Evolutionary conservation across 2,888 invertebrate genomes (phyloP).

Genomic region (Philonicus albiceps): DNA sequence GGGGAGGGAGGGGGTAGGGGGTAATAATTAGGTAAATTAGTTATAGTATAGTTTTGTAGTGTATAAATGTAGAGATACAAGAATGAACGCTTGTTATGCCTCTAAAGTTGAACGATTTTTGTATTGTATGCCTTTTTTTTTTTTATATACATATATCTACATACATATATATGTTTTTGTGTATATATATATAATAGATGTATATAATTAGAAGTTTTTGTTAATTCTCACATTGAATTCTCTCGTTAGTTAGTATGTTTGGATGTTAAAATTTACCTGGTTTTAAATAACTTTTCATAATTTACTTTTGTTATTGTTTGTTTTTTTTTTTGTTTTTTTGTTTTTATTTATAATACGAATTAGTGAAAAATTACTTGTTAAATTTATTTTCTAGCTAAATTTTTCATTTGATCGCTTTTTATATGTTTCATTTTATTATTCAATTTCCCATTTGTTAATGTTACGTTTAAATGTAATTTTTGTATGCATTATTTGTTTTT

Average conservation of each 20-base stretch:
- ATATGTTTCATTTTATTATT: not conserved
- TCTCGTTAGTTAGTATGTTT: not conserved
- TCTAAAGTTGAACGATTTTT: not conserved
- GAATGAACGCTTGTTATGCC: not conserved
- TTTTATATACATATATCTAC: not conserved
- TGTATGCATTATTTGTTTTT: not conserved
- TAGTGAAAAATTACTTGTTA: conserved; percentile 18
- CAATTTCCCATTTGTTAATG: not conserved
- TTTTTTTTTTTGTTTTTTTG: not conserved
- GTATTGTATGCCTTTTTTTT: not conserved
- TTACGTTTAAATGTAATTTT: not conserved
- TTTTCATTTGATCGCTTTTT: not conserved
- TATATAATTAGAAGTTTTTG: not conserved
- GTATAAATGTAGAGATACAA: not conserved
- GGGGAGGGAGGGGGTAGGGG: too few species aligned
- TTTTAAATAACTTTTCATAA: not conserved
- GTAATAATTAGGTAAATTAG: not conserved
- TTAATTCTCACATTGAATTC: not conserved
- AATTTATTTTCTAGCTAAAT: conserved; percentile 28
- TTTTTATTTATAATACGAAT: not conserved
- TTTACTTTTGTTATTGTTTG: not conserved
- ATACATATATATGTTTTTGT: not conserved
- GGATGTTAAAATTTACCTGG: not conserved
- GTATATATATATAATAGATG: not conserved
- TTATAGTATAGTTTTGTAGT: not conserved